Evolutionary conservation across 1,140 invertebrate genomes (phyloP).

Genomic region (Papilio machaon): DNA sequence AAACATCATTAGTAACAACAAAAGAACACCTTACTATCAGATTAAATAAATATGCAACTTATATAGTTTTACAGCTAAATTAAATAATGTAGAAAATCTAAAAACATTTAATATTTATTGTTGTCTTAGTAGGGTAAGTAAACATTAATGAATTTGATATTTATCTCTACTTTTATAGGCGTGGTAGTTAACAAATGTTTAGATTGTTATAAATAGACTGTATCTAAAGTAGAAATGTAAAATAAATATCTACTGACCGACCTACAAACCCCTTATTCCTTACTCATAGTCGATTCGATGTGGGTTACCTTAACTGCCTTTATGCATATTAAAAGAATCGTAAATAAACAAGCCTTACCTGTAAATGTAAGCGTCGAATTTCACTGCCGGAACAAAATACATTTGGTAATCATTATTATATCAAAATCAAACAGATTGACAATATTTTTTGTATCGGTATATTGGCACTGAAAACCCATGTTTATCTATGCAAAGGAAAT

Average conservation of each 20-base stretch:
- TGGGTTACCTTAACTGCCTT: conserved; percentile 4
- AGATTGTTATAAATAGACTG: neutral
- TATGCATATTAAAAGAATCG: conserved; percentile 21
- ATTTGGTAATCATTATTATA: neutral
- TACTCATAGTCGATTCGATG: conserved; percentile 2
- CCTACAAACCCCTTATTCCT: conserved; percentile 19
- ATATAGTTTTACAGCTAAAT: too few relatives aligned
- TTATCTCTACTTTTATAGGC: neutral
- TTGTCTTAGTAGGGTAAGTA: too few relatives aligned
- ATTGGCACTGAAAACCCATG: neutral
- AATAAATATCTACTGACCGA: conserved; percentile 14
- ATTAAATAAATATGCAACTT: too few relatives aligned
- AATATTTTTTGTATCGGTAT: neutral
- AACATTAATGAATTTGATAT: too few relatives aligned
- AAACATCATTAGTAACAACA: too few relatives aligned
- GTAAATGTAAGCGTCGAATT: neutral
- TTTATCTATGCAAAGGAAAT: neutral
- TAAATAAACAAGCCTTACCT: conserved; percentile 9
- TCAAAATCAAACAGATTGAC: neutral
- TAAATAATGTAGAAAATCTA: too few relatives aligned
- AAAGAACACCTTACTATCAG: too few relatives aligned
- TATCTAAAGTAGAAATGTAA: neutral
- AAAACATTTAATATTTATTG: too few relatives aligned
- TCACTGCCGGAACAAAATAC: neutral
- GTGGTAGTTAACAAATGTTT: neutral